Base-by-base conservation (phyloP, 2,888 invertebrate species). In the Dolichopus griseipennis region DNA sequence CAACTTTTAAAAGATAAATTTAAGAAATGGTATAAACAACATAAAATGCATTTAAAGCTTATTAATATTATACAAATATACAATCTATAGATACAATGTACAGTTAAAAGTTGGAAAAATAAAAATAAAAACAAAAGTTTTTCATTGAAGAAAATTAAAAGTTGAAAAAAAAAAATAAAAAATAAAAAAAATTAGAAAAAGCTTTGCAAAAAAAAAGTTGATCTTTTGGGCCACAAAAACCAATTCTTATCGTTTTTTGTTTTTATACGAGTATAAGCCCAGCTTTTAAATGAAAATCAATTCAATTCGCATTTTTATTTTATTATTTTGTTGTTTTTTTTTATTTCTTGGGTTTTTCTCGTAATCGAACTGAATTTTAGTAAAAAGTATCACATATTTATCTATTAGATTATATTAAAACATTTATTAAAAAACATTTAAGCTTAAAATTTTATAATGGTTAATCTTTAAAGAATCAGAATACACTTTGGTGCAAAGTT, bases 81-180 rank as follows among this genome's bases (percentile, higher is more conserved):
- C 12, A n/a, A n/a, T n/a, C n/a, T 37, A 37, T 37, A 37, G 8
- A 37, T 37, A 37, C 8, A 37, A 10, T 52, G 18, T 18, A 52
- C 52, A 52, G 9, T 9, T 52, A 52, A 15, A 52, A 18, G 18
- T n/a, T 18, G 15, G 2, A n/a, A 52, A 52, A 52, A 52, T 18
- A 15, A 15, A 52, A 52, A 52, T 52, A 52, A 52, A 52, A 41
- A 41, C 15, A 41, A 41, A 41, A 41, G 15, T 12, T 52, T 52
- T 52, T 52, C 52, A 52, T 52, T 52, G 52, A 52, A 52, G 52
- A 52, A 52, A 52, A 52, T 52, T 52, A 12, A 18, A 52, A 52
- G 15, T 52, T 52, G 15, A 52, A 52, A 52, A 15, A 41, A 4
- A 41, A 41, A 41, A 41, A 4, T 1, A 41, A 15, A 41, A 41